Evolutionary conservation across 1,140 invertebrate genomes (phyloP), one percentile per base, ranked within the genome.

Genomic region (Drosophila mojavensis): DNA sequence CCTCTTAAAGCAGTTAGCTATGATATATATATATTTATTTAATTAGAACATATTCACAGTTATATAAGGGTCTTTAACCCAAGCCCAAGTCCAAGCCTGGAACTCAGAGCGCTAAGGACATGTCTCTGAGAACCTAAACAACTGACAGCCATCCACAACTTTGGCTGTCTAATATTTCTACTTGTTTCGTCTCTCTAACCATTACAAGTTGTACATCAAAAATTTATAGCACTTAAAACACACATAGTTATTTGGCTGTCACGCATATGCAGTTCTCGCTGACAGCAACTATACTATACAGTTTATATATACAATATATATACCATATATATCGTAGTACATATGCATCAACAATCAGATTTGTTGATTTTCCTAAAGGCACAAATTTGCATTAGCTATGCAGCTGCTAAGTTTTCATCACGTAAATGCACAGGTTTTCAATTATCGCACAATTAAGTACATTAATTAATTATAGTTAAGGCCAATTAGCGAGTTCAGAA

Each of bases 71-170:
- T 67, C 54, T 39, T 85, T 73, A 70, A 85, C 69, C 74, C 69
- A 45, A 6, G 15, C 43, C n/a, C 43, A 45, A 6, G 15, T 13
- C n/a, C 43, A 45, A 45, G 53, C 65, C 59, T 47, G 64, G 59
- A 75, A 62, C 36, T 53, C 53, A 63, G 17, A 24, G 26, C n/a
- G 39, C 54, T 51, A 45, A 45, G 43, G 83, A 75, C 81, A 85
- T 79, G 78, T 68, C 78, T 54, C 68, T 88, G 83, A 88, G 83
- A 88, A 88, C 73, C 48, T 53, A 61, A 89, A 89, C 83, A 88
- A 89, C 83, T 88, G 83, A 45, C 79, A 75, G 56, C 9, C 39
- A 24, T 11, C 11, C 39, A 33, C 55, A 64, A 60, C 58, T 80
- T 66, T 1, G 36, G 10, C 36, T 7, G 36, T 39, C 36, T 39